Base-by-base conservation (phyloP, 2,113 vertebrate species). In the Limanda limanda region DNA sequence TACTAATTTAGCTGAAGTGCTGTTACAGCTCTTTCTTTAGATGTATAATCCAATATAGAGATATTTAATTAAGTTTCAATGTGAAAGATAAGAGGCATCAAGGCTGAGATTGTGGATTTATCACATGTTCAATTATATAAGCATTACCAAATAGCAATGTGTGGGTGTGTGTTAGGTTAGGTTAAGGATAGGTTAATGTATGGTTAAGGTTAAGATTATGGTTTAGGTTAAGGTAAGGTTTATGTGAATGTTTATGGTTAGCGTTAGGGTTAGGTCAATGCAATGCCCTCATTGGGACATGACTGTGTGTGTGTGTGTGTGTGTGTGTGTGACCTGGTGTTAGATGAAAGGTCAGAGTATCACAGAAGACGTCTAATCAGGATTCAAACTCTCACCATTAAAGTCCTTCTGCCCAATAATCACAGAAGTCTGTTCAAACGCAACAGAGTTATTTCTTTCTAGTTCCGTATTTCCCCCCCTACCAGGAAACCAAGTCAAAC, bases 291-390 rank as follows among this genome's bases (percentile, higher is more conserved):
- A 35, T 35, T 4, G 31, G 1, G 31, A 35, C 31, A 35, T 5
- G 7, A 35, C 31, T 35, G 25, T 7, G 35, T 37, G 35, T 37
- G 35, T 37, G 9, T 76, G 81, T 37, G 35, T 37, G 35, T 37
- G 8, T 10, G 35, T 37, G 35, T 37, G 35, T 37, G 8, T 73
- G 78, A 31, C 31, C 31, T 31, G 31, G 78, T 89, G 75, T 79
- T 77, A 52, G 70, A 78, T 90, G 83, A 86, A 89, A 89, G 69
- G 81, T 89, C 78, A 79, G 55, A 72, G 65, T 66, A 56, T 77
- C 74, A 71, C 52, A 51, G 70, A 55, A 13, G 55, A 40, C 2
- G 27, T 18, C 59, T 68, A 17, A 69, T 64, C 45, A 62, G 68
- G 52, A 68, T 25, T 75, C 66, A 66, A 24, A 66, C 40, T 42